phyloP scores from a whole-genome alignment of 2,888 invertebrate genomes.

The Aphrophora alni region DNA sequence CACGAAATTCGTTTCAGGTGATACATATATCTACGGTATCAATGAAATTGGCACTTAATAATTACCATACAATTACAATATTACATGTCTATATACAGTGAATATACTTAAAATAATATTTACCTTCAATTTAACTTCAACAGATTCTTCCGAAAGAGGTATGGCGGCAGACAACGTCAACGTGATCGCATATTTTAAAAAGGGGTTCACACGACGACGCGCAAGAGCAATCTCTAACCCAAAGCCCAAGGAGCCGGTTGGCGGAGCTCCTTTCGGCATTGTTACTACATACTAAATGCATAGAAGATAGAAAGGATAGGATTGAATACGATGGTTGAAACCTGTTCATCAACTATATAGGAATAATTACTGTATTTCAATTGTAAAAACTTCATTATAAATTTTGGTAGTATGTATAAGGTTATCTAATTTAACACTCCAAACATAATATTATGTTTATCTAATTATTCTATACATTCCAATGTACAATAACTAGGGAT shows the following conservation, averaged over 20 bases:
- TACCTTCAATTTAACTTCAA: conserved; percentile 48
- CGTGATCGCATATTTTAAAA: conserved; percentile 61
- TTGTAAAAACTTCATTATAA: too few relatives aligned
- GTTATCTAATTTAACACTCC: too few relatives aligned
- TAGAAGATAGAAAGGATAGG: conserved; percentile 3
- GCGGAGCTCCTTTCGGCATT: conserved; percentile 27
- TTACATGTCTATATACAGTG: background rate
- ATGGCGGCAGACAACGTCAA: conserved; percentile 73
- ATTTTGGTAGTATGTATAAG: too few relatives aligned
- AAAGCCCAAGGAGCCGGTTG: conserved; percentile 43
- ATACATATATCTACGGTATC: background rate
- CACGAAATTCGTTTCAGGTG: conserved; percentile 19
- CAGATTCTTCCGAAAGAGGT: conserved; percentile 63
- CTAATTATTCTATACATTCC: too few relatives aligned
- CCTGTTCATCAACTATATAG: too few relatives aligned
- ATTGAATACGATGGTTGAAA: background rate
- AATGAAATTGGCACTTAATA: background rate
- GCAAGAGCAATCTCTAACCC: conserved; percentile 65
- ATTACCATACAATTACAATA: background rate
- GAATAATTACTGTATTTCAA: too few relatives aligned
- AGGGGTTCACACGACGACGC: conserved; percentile 81
- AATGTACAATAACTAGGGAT: too few relatives aligned
- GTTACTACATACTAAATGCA: conserved; percentile 12
- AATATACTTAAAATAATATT: conserved; percentile 18
- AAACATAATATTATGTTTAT: too few relatives aligned